phyloP scores from a whole-genome alignment of 2,888 invertebrate species.

The Drosophila bunnanda region DNA sequence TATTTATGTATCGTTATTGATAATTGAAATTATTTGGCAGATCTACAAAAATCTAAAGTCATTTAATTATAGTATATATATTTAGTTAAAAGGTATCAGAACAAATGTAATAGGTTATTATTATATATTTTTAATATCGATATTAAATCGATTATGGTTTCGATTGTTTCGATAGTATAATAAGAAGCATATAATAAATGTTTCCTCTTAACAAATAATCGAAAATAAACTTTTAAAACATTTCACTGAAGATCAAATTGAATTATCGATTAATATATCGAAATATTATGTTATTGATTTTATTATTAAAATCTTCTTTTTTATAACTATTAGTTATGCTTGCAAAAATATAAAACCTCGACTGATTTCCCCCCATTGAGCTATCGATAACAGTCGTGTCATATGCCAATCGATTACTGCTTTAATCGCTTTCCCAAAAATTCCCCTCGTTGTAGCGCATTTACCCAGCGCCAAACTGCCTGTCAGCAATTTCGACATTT shows the following conservation, averaged over 20 bases:
- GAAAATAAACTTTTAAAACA: fast-evolving
- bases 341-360: too few species aligned
- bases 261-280: not conserved
- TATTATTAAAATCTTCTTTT: too few species aligned
- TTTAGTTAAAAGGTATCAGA: too few species aligned
- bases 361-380: not conserved
- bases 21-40: too few species aligned
- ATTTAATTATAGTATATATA: too few species aligned
- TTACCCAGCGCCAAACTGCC: conserved; percentile 17
- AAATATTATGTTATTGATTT: not conserved
- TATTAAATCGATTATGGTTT: not conserved
- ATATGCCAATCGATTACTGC: conserved; percentile 9
- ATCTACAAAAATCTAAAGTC: too few species aligned
- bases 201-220: not conserved
- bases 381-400: not conserved
- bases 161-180: not conserved
- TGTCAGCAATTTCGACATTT: conserved; percentile 42
- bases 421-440: conserved; percentile 13
- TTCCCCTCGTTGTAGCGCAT: conserved; percentile 10
- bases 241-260: not conserved
- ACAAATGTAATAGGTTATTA: too few species aligned
- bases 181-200: too few species aligned
- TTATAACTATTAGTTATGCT: too few species aligned
- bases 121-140: not conserved
- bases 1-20: too few species aligned